Conservation (phyloP, 53 echinoderm and acorn worm species). For the Patiria pectinifera region DNA sequence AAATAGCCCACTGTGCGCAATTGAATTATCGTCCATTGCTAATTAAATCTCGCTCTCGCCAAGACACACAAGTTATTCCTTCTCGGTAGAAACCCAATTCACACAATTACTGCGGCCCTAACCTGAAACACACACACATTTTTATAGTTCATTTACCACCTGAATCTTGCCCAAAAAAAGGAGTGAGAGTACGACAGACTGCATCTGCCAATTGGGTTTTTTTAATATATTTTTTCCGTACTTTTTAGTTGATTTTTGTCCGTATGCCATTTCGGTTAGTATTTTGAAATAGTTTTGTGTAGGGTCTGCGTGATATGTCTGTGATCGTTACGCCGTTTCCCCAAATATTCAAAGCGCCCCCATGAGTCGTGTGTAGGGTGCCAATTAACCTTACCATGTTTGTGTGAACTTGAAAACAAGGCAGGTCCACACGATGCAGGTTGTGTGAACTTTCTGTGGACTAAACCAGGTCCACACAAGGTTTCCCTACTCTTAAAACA, state of each 20-base stretch:
- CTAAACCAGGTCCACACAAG: no score
- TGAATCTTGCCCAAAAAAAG: not conserved
- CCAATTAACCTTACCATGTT: not conserved
- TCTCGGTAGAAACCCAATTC: conserved; percentile 19
- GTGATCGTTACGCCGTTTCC: no score
- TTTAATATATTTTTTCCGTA: not conserved
- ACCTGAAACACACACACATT: conserved; percentile 55
- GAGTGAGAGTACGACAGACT: not conserved
- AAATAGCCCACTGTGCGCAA: conserved; percentile 26
- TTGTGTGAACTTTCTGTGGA: no score
- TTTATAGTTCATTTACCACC: conserved; percentile 22
- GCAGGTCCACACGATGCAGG: no score
- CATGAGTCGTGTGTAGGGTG: not conserved
- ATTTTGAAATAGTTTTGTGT: not conserved
- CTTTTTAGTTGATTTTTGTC: no score
- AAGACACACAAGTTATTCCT: not conserved
- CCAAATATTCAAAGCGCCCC: not conserved
- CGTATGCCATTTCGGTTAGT: no score
- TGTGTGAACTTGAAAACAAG: no score
- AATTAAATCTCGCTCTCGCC: conserved; percentile 7
- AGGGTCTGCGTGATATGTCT: no score
- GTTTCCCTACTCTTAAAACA: no score
- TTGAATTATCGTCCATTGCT: conserved; percentile 29
- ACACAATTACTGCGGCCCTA: conserved; percentile 27
- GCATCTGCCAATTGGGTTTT: not conserved